Base-by-base conservation (phyloP, 2,113 vertebrate genomes). In the Centropus unirufus region DNA sequence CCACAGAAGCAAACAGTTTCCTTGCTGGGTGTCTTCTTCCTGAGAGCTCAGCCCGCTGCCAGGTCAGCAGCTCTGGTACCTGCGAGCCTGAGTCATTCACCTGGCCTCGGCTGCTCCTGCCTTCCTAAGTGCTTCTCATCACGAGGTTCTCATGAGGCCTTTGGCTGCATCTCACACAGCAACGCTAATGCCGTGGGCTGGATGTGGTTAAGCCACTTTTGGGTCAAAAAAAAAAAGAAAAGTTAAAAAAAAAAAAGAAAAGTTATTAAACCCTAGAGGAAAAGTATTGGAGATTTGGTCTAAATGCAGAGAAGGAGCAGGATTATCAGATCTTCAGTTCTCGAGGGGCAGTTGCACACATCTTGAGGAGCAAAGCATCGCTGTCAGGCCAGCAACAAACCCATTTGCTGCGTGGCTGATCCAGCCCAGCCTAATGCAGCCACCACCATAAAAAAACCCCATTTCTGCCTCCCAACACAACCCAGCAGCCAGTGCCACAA, bases 351-450 rank as follows among this genome's bases (percentile, higher is more conserved):
- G 27, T 4, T 36, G 62, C 20, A 22, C 11, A 7, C 24, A n/a
- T 52, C 55, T 44, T 15, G 42, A 49, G 49, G n/a, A 55, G 22
- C n/a, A 47, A n/a, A 67, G 14, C 14, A 51, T 52, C 42, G 32
- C 16, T 15, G 12, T 12, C 52, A n/a, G 63, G 27, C 39, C 46
- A 51, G 58, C 44, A 44, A 39, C 12, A 44, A 66, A 67, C 67
- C 36, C 7, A 0, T 7, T 1, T 1, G 15, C 0, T 1, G 29
- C 5, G 0, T 7, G 30, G 18, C 16, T 6, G 3, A 29, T 21
- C 61, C 39, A 24, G 49, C 15, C 55, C 46, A 5, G 17, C 2
- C 5, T 9, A 51, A 57, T 1, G 5, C 34, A 46, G 57, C n/a
- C 52, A 55, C 8, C 12, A 2, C 14, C 7, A 8, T 26, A 5